Evolutionary conservation across 2,888 invertebrate species (phyloP).

Genomic region (Drosophila kambysellisi): DNA sequence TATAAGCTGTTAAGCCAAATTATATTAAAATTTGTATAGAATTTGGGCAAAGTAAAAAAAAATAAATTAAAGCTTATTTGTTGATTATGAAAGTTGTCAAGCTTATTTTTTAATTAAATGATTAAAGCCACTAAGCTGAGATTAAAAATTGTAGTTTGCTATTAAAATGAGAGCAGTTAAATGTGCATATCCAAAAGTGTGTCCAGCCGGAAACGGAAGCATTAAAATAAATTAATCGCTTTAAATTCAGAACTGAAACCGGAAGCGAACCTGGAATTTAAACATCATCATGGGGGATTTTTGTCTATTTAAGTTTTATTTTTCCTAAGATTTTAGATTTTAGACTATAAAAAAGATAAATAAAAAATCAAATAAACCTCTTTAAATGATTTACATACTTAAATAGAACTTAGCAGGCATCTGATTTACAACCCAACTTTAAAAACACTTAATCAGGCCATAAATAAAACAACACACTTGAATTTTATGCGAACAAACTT

Average conservation of each 20-base stretch:
- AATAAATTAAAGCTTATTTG: neutral
- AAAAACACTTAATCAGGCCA: neutral
- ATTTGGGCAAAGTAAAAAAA: neutral
- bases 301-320: neutral
- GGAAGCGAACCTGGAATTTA: neutral
- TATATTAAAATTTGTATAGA: neutral
- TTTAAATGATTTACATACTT: neutral
- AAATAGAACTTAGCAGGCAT: too few relatives aligned
- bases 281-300: neutral
- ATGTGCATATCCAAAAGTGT: neutral
- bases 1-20: neutral
- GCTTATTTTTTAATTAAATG: neutral
- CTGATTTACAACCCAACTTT: neutral
- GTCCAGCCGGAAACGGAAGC: neutral
- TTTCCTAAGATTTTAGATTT: neutral
- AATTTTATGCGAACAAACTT: neutral
- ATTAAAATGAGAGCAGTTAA: neutral
- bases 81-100: neutral
- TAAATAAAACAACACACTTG: neutral
- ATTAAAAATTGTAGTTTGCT: neutral
- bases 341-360: neutral
- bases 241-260: neutral
- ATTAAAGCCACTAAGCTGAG: neutral
- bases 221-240: neutral
- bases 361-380: too few relatives aligned